These are phyloP conservation scores for Actinemys pallida DNA, from an alignment of 2,113 vertebrate species.

Conservation along the genomic window DNA sequence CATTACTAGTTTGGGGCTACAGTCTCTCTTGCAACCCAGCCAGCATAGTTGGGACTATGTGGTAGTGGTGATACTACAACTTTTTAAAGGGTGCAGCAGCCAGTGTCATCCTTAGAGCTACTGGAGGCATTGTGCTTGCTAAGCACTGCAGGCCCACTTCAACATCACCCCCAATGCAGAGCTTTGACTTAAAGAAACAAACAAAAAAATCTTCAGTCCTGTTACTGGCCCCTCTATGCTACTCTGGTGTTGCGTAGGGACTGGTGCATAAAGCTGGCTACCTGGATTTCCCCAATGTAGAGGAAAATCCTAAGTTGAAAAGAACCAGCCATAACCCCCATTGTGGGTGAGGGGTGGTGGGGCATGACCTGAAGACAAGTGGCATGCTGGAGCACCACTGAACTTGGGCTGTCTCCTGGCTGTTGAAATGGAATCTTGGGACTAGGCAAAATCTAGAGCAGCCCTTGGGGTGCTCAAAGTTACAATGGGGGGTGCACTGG, in stretches of 20 bases:
- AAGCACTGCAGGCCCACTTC: not conserved
- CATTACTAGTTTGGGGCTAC: constrained; percentile 3
- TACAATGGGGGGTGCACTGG: not conserved
- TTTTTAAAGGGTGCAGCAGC: not conserved
- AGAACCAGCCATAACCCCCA: too few relatives aligned
- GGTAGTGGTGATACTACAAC: not conserved
- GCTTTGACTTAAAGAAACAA: not conserved
- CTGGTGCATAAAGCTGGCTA: not conserved
- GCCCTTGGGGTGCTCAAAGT: not conserved
- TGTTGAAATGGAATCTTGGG: too few relatives aligned
- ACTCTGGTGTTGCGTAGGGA: not conserved
- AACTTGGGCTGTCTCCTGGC: too few relatives aligned
- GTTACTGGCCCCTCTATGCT: not conserved
- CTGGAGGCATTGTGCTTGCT: not conserved
- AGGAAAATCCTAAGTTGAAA: not conserved
- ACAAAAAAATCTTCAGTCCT: not conserved
- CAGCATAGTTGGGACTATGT: not conserved
- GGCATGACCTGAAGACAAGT: too few relatives aligned
- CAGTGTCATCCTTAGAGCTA: not conserved
- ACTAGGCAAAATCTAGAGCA: not conserved
- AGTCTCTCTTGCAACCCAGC: not conserved
- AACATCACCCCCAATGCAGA: rapidly evolving
- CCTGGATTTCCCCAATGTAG: not conserved
- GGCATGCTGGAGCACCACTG: too few relatives aligned
- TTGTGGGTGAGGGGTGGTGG: too few relatives aligned